Evolutionary conservation across 2,888 invertebrate genomes (phyloP), one percentile per base, ranked within the genome.

Genomic region (Diloba caeruleocephala): DNA sequence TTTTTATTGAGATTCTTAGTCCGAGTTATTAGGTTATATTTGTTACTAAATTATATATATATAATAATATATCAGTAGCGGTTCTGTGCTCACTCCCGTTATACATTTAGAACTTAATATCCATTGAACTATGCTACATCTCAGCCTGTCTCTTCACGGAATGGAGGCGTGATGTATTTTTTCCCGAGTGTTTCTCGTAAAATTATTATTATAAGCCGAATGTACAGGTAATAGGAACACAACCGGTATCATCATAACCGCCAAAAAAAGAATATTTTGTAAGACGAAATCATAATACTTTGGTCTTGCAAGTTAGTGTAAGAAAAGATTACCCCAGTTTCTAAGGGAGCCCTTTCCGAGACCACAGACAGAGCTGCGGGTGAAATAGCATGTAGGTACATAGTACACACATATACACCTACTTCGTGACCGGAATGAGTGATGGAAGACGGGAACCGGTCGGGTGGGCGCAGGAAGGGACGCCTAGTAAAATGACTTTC

Each of bases 381-480:
- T 39, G 26, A 57, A 55, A 67, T 70, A 62, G 65, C 50, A 63
- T 72, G 51, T 73, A 67, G 32, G 51, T 52, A 59, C 48, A 43
- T 28, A 34, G 49, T 45, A 49, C 41, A 52, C 56, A 59, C 51
- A 59, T 62, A 68, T 59, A 46, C 60, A 65, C 56, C 58, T 61
- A 70, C 67, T 67, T 75, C 78, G 78, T 78, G 78, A 76, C 76
- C 73, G 77, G 78, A 78, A 78, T 81, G 78, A 78, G 65, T 71
- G 79, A 79, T 79, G 74, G 76, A 43, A 69, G 64, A 61, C 52
- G 60, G 74, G 60, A 61, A 46, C 59, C 64, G 60, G 60, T 54
- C 58, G 58, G 64, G 61, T 51, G 56, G 55, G 65, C 61, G 48
- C 50, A 64, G 51, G 67, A 70, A 66, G 59, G 53, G 65, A 52